Percentiles rank a stretch among this genome's conserved stretches.
phyloP scores from a whole-genome alignment of 92 coral and sea anemone species.

The Parazoanthus swiftii region DNA sequence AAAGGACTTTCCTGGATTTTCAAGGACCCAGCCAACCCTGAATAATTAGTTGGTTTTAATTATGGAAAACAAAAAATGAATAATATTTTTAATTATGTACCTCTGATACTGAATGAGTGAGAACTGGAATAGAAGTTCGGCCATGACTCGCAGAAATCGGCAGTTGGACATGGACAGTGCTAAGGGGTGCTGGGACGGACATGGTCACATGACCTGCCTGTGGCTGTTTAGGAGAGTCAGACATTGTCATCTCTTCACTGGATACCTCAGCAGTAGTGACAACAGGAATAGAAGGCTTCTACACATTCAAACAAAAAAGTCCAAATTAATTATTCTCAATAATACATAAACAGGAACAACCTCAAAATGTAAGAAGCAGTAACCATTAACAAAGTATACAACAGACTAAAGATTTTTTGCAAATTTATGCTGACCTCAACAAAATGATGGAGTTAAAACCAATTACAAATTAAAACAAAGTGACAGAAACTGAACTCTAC shows the following conservation, averaged over 20 bases:
- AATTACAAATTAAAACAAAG: too few species aligned
- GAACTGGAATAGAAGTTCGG: constrained; percentile 65
- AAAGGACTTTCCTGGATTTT: too few species aligned
- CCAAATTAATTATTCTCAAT: too few species aligned
- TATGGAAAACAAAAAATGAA: background rate
- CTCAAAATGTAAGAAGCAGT: too few species aligned
- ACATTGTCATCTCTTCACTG: constrained; percentile 77
- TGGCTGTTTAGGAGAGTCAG: constrained; percentile 87
- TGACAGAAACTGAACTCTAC: too few species aligned
- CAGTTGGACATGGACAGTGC: constrained; percentile 89
- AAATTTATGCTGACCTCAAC: too few species aligned
- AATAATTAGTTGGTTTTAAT: too few species aligned
- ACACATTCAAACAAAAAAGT: background rate
- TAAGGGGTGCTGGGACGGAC: constrained; percentile 68
- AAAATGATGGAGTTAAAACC: too few species aligned
- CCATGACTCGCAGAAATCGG: constrained; percentile 61
- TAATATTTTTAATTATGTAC: constrained; percentile 24
- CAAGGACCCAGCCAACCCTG: too few species aligned
- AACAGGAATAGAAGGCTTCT: constrained; percentile 65
- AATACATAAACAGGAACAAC: too few species aligned
- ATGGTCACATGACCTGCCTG: constrained; percentile 71
- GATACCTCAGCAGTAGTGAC: constrained; percentile 93
- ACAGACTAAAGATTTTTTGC: too few species aligned
- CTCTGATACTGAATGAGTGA: constrained; percentile 81
- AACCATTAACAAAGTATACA: too few species aligned